These are phyloP conservation scores for Dendrocincla fuliginosa DNA, from an alignment of 2,797 vertebrate genomes.

Conservation along the genomic window DNA sequence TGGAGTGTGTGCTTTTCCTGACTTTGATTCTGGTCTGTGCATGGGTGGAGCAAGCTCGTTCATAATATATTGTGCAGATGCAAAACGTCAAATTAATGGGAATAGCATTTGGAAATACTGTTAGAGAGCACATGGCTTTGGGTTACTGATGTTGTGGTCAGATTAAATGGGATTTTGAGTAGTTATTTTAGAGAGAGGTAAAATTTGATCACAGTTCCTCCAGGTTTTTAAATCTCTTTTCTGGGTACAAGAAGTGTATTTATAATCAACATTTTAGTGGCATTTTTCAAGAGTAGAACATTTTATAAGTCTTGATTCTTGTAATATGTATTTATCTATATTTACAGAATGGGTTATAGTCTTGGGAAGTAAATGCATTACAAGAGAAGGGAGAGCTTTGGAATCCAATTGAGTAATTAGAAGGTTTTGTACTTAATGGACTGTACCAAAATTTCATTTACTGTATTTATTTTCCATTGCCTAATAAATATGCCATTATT, in stretches of 20 bases:
- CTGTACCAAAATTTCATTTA: not conserved
- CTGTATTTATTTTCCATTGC: not conserved
- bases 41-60: not conserved
- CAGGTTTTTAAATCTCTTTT: not conserved
- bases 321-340: not conserved
- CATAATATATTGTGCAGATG: not conserved
- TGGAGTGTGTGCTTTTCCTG: not conserved
- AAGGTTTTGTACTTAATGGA: not conserved
- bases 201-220: not conserved
- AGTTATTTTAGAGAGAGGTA: not conserved
- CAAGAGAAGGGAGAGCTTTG: not conserved
- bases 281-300: not conserved
- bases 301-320: not conserved
- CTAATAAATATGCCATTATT: not conserved
- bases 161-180: not conserved
- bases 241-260: not conserved
- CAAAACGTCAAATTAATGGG: not conserved
- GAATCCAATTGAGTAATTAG: not conserved
- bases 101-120: not conserved
- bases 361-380: not conserved
- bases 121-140: accelerated
- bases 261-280: not conserved
- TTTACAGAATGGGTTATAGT: not conserved
- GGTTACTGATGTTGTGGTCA: not conserved
- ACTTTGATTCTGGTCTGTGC: not conserved